Conservation (phyloP, 2,888 invertebrate species). For the Parnassius glacialis region DNA sequence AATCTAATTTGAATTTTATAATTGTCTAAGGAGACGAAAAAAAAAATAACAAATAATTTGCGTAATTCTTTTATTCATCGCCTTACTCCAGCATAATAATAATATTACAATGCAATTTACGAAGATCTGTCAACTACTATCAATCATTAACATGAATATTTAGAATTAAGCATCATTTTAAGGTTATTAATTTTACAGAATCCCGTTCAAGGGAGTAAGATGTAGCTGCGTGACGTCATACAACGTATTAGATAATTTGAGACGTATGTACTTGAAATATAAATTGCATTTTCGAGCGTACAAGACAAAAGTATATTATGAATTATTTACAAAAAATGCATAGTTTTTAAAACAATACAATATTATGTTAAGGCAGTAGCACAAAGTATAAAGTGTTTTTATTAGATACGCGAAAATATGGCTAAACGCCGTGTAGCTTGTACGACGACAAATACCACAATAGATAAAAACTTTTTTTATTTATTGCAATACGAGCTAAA, state of each 20-base stretch:
- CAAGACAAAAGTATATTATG: slow-evolving; percentile 14
- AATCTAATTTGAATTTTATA: too few relatives aligned
- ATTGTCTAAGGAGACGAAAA: too few relatives aligned
- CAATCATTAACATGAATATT: slow-evolving; percentile 78
- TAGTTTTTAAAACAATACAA: neutral
- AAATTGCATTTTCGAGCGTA: slow-evolving; percentile 8
- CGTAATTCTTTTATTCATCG: slow-evolving; percentile 51
- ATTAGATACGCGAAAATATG: too few relatives aligned
- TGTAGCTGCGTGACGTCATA: slow-evolving; percentile 36
- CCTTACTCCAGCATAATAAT: slow-evolving; percentile 53
- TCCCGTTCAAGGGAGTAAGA: neutral
- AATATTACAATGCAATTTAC: slow-evolving; percentile 66
- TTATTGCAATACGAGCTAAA: too few relatives aligned
- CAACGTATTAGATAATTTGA: slow-evolving; percentile 29
- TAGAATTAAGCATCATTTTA: slow-evolving; percentile 68
- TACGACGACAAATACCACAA: too few relatives aligned
- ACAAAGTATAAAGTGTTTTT: neutral
- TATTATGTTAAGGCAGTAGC: neutral
- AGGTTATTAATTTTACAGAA: slow-evolving; percentile 65
- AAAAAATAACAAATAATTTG: slow-evolving; percentile 6
- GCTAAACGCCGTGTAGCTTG: too few relatives aligned
- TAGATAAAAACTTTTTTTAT: too few relatives aligned
- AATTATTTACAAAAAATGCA: slow-evolving; percentile 20
- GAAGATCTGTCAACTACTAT: slow-evolving; percentile 70
- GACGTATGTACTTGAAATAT: slow-evolving; percentile 4